Percentiles rank a stretch among this genome's conserved stretches.
These are phyloP conservation scores for Parnassius mnemosyne DNA, from an alignment of 2,888 invertebrate species.

Conservation along the genomic window DNA sequence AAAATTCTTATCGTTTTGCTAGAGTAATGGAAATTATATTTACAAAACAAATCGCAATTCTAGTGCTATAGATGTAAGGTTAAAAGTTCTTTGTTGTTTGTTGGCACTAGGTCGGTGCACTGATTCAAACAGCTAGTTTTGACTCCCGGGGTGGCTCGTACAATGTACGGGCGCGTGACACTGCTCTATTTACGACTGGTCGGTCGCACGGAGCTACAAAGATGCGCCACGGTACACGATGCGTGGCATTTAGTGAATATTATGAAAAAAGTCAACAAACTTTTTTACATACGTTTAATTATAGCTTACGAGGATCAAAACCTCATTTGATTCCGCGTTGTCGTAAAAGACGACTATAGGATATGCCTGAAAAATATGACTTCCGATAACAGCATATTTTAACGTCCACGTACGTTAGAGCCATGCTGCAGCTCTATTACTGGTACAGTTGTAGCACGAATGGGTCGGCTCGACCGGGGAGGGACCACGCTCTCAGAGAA, in stretches of 20 bases:
- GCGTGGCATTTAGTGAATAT: constrained; percentile 26
- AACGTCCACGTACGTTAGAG: too few relatives aligned
- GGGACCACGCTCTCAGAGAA: too few relatives aligned
- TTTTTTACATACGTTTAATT: too few relatives aligned
- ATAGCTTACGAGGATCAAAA: too few relatives aligned
- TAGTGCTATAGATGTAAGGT: neutral
- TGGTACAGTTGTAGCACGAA: too few relatives aligned
- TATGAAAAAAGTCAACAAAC: neutral
- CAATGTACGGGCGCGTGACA: constrained; percentile 76
- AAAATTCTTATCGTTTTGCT: neutral
- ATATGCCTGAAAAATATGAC: too few relatives aligned
- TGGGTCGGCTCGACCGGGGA: too few relatives aligned
- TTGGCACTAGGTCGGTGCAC: constrained; percentile 27
- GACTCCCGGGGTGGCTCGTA: constrained; percentile 77
- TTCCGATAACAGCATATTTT: too few relatives aligned
- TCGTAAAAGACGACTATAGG: too few relatives aligned
- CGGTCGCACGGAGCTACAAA: constrained; percentile 55
- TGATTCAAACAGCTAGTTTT: constrained; percentile 70
- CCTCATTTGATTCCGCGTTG: too few relatives aligned
- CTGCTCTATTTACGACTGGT: constrained; percentile 73
- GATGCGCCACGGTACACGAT: constrained; percentile 47
- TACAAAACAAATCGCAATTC: neutral
- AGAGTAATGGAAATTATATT: neutral
- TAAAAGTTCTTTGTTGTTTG: neutral
- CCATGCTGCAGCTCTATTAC: too few relatives aligned